Evolutionary conservation across 1,140 invertebrate genomes (phyloP), one percentile per base, ranked within the genome.

Genomic region (Hylaeus anthracinus): DNA sequence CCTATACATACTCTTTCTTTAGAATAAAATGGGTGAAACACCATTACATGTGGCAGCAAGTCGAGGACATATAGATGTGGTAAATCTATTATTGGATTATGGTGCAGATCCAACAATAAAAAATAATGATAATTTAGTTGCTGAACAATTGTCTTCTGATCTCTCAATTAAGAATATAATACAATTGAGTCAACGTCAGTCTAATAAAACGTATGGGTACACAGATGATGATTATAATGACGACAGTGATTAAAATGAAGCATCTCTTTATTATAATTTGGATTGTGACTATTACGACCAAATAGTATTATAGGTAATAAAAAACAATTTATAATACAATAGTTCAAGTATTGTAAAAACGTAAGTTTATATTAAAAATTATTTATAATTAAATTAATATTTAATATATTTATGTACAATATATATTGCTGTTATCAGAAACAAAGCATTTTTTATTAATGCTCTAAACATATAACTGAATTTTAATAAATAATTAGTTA

Each of bases 1-100:
- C 26, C 37, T 55, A 41, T 63, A 74, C 58, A 12, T 41, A 69
- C 72, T 78, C 74, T 84, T 61, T 77, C 88, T 88, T 69, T 63
- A 94, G 94, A 94, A 95, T 92, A 94, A 94, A 93, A 89, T 95
- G 89, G 96, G 96, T 15, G 95, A 96, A 88, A 95, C 95, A 10
- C 94, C 96, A 1, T 86, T 95, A 75, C 93, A 94, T 81, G 76
- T 91, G 15, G 95, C 96, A n/a, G 94, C 95, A 1, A 91, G 94
- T 69, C 93, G 95, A 88, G 95, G 95, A 41, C 94, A 95, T 84
- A 87, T 95, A 15, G 94, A 95, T 79, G 94, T 96, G 56, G 93
- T 96, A 9, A 91, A 94, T 82, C 88, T 95, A n/a, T 90, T 96
- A 53, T 84, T 96, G 58, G 93, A 95, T 81, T 93, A 95, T 71